These are phyloP conservation scores for Myanophis thanlyinensis DNA, from an alignment of 2,113 vertebrate genomes.

Conservation along the genomic window DNA sequence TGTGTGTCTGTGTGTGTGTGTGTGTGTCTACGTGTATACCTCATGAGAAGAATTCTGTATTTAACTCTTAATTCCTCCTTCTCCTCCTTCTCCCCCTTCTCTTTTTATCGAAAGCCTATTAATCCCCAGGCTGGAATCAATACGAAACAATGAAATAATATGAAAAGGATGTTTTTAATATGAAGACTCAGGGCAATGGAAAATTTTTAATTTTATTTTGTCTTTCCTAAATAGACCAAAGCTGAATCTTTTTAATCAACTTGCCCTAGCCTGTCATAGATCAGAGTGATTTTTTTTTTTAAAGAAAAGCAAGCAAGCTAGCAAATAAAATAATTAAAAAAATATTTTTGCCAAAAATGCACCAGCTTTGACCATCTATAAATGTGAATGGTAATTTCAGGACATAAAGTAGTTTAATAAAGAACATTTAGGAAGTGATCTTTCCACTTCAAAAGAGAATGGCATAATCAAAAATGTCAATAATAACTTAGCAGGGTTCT, in stretches of 20 bases:
- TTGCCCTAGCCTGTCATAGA: neutral
- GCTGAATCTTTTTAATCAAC: neutral
- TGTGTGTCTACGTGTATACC: no score
- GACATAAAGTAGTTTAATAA: neutral
- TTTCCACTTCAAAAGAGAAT: neutral
- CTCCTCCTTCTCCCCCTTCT: neutral
- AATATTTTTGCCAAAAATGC: neutral
- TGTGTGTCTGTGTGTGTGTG: no score
- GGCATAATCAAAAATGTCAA: neutral
- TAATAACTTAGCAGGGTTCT: neutral
- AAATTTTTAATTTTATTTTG: neutral
- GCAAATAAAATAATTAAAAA: neutral
- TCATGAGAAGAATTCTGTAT: neutral
- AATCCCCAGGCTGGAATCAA: neutral
- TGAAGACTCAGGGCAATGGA: neutral
- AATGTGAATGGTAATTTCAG: neutral
- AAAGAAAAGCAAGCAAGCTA: neutral
- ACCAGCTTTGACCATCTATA: neutral
- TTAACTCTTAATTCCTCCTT: neutral
- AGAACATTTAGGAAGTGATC: neutral
- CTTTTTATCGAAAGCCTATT: neutral
- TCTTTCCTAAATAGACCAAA: neutral
- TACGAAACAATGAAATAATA: neutral
- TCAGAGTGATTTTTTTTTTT: neutral
- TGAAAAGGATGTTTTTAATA: neutral